These are phyloP conservation scores for Struthio camelus DNA, from an alignment of 2,113 vertebrate genomes.

Conservation along the genomic window DNA sequence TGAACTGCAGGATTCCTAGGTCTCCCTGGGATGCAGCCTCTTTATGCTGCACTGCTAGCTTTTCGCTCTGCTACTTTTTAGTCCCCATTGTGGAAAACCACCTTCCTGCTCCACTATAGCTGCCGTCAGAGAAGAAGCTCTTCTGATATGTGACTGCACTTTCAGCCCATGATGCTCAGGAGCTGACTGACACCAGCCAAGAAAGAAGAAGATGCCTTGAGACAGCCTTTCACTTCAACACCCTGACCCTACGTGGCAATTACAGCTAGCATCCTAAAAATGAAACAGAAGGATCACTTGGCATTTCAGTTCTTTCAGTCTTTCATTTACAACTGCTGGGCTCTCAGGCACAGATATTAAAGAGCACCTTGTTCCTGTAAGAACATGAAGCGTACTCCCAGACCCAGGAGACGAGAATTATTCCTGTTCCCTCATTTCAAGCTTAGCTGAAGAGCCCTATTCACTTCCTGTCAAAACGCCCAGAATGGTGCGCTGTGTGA, in stretches of 20 bases:
- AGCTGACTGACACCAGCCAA: background rate
- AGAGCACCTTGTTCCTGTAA: background rate
- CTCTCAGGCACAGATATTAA: background rate
- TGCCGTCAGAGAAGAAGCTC: background rate
- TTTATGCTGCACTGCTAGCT: background rate
- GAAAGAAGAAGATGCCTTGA: background rate
- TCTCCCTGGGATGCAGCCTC: background rate
- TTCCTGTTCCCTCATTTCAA: background rate
- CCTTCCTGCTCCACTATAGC: rapidly evolving
- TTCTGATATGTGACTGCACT: background rate
- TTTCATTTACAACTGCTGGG: background rate
- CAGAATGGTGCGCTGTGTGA: background rate
- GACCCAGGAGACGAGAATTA: background rate
- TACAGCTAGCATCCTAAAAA: background rate
- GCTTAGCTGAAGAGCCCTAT: background rate
- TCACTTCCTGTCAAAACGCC: background rate
- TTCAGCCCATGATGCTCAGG: background rate
- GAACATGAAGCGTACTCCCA: background rate
- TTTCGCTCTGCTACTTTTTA: background rate
- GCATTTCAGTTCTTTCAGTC: background rate
- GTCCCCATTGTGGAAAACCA: rapidly evolving
- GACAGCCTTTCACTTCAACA: background rate
- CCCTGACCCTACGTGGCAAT: rapidly evolving
- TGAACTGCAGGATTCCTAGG: background rate
- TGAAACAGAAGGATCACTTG: background rate